phyloP scores from a whole-genome alignment of 2,888 invertebrate genomes.

The Hydrotaea diabolus region DNA sequence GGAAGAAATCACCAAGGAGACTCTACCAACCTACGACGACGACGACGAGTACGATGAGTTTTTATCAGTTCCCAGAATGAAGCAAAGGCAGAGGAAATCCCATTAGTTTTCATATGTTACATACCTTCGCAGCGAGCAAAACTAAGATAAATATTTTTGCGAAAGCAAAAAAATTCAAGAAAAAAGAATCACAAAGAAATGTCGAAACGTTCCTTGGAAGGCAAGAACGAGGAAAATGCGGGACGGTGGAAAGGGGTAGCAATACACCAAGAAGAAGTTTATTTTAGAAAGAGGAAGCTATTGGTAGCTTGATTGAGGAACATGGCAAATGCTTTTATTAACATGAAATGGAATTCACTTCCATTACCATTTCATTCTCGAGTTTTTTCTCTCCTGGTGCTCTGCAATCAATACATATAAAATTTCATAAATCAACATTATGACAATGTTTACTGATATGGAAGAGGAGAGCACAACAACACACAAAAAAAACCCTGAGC shows the following conservation, averaged over 20 bases:
- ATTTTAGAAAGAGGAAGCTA: not conserved
- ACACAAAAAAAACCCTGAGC: not conserved
- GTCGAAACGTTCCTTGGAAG: not conserved
- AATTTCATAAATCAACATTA: constrained; percentile 67
- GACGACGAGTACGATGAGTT: too few relatives aligned
- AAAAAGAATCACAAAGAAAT: too few relatives aligned
- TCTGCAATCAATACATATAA: constrained; percentile 52
- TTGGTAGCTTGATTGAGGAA: not conserved
- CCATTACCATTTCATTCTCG: not conserved
- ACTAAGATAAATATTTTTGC: not conserved
- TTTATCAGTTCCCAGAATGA: not conserved
- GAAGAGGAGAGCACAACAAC: not conserved
- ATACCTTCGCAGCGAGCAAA: not conserved
- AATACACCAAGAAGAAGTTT: not conserved
- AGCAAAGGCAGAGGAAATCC: not conserved
- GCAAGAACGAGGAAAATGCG: not conserved
- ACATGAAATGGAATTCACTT: not conserved
- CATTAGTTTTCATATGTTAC: not conserved
- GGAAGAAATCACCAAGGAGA: not conserved
- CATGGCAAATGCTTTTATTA: not conserved
- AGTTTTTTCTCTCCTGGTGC: not conserved
- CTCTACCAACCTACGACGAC: not conserved
- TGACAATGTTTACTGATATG: constrained; percentile 60
- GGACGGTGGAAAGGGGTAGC: not conserved
- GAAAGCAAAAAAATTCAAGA: too few relatives aligned